These are phyloP conservation scores for Gerris buenoi DNA, from an alignment of 1,140 invertebrate genomes.

Conservation along the genomic window DNA sequence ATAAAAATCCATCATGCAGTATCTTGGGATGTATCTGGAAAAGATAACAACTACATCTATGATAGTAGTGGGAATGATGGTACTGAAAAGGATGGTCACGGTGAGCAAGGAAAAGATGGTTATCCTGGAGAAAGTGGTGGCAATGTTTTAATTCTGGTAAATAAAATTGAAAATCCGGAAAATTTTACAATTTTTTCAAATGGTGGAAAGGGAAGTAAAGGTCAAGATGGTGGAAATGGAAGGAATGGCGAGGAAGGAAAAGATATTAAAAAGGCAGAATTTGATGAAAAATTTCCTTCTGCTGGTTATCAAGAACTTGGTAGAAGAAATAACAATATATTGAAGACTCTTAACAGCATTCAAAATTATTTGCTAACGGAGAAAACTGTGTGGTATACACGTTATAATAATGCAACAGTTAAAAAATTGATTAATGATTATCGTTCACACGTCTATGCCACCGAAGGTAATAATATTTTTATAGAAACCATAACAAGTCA, in stretches of 20 bases:
- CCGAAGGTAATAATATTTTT: not conserved
- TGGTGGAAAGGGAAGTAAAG: slow-evolving; percentile 13
- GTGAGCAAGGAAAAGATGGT: slow-evolving; percentile 10
- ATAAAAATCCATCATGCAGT: slow-evolving; percentile 9
- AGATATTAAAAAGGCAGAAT: not conserved
- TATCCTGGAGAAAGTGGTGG: slow-evolving; percentile 20
- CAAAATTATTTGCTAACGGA: too few relatives aligned
- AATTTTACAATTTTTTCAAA: slow-evolving; percentile 18
- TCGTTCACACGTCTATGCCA: not conserved
- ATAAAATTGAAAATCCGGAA: slow-evolving; percentile 15
- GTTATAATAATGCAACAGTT: not conserved
- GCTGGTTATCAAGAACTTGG: not conserved
- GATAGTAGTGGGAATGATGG: slow-evolving; percentile 12
- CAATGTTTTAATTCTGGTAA: slow-evolving; percentile 15
- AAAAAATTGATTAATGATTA: too few relatives aligned
- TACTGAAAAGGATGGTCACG: slow-evolving; percentile 2
- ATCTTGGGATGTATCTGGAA: slow-evolving; percentile 16
- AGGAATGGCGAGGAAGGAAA: slow-evolving; percentile 8
- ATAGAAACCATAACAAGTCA: not conserved
- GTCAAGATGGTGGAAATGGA: slow-evolving; percentile 17
- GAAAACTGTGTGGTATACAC: too few relatives aligned
- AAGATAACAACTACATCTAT: not conserved
- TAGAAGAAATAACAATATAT: too few relatives aligned
- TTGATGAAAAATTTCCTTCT: slow-evolving; percentile 3
- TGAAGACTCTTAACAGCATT: not conserved